These are phyloP conservation scores for Gallinago jamesoni DNA, from an alignment of 2,113 vertebrate genomes.

Conservation along the genomic window DNA sequence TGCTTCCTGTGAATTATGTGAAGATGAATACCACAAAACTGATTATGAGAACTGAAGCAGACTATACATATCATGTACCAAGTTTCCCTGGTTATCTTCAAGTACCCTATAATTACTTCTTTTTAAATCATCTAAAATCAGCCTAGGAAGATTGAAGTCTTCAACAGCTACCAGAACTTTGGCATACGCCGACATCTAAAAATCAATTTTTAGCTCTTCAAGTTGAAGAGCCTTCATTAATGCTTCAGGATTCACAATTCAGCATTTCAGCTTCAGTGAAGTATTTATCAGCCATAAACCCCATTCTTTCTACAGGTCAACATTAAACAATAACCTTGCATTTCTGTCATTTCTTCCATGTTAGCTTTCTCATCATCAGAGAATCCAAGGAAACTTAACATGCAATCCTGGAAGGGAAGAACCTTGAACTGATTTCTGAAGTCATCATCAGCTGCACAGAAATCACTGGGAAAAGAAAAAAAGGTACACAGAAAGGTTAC, in stretches of 20 bases:
- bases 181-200: not conserved
- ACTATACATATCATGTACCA: not conserved
- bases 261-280: not conserved
- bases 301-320: not conserved
- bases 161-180: not conserved
- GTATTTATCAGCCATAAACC: not conserved
- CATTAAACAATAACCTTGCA: slow-evolving; percentile 84
- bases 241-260: not conserved
- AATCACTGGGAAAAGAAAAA: slow-evolving; percentile 71
- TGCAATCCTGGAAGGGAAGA: slow-evolving; percentile 94
- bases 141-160: not conserved
- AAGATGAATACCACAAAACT: not conserved
- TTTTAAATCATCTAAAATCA: not conserved
- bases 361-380: slow-evolving; percentile 91
- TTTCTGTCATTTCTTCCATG: slow-evolving; percentile 97
- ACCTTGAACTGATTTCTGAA: slow-evolving; percentile 94
- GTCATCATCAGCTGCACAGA: slow-evolving; percentile 85
- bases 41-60: not conserved
- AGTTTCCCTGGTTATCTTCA: not conserved
- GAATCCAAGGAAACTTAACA: slow-evolving; percentile 94
- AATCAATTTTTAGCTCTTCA: not conserved
- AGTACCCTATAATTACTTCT: not conserved
- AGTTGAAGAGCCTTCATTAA: not conserved
- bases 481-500: not conserved
- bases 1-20: not conserved